These are phyloP conservation scores for Tichodroma muraria DNA, from an alignment of 2,113 vertebrate species.

Conservation along the genomic window DNA sequence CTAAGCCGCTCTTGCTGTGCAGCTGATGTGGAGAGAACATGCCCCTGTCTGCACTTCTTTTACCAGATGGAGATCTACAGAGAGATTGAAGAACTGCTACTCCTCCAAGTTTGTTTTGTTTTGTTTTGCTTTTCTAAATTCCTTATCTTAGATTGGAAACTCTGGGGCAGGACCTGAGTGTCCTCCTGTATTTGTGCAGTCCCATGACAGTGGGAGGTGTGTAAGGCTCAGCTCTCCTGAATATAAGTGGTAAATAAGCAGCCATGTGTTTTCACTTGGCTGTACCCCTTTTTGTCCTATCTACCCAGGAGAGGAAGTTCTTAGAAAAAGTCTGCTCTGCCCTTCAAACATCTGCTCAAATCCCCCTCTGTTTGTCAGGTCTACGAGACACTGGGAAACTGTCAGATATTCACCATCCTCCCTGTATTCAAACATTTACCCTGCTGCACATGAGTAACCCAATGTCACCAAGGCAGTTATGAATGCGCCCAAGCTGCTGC, in stretches of 20 bases:
- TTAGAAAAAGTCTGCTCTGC: not conserved
- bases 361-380: not conserved
- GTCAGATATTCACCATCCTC: not conserved
- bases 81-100: conserved; percentile 1
- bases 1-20: conserved; percentile 60
- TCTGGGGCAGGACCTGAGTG: not conserved
- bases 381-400: not conserved
- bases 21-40: conserved; percentile 53
- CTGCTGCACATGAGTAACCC: not conserved
- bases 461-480: not conserved
- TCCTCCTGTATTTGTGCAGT: not conserved
- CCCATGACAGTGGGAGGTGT: not conserved
- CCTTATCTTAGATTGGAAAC: not conserved
- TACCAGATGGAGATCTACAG: conserved; percentile 53
- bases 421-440: not conserved
- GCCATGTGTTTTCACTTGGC: not conserved
- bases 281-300: conserved; percentile 3
- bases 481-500: not conserved
- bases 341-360: not conserved
- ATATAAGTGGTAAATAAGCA: not conserved
- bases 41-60: conserved; percentile 49
- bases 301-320: not conserved
- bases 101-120: not conserved
- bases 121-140: not conserved
- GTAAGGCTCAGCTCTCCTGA: not conserved